phyloP scores from a whole-genome alignment of 2,113 vertebrate species.

The Ptilorrhoa leucosticta region DNA sequence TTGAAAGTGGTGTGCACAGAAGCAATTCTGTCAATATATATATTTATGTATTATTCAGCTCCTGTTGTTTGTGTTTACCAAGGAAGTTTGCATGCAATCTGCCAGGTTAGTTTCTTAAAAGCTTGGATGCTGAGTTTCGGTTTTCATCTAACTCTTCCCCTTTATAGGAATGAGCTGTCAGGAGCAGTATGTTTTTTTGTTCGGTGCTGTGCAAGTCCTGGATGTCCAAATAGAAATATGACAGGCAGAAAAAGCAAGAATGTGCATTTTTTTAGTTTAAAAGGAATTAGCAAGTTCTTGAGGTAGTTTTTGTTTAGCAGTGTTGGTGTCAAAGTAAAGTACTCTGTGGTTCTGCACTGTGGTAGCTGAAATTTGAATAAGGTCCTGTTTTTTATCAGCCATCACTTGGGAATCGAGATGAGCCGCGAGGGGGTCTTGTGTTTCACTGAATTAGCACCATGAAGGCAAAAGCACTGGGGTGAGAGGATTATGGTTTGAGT shows the following conservation, averaged over 20 bases:
- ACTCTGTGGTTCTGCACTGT: neutral
- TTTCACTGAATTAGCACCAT: neutral
- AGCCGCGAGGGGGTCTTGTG: neutral
- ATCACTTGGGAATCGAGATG: neutral
- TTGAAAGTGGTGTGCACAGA: neutral
- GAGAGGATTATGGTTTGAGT: neutral
- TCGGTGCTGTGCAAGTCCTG: neutral
- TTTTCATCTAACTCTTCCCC: neutral
- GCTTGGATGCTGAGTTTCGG: conserved; percentile 28
- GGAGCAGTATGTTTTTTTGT: neutral
- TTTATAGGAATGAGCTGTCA: neutral
- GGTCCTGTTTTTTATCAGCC: neutral
- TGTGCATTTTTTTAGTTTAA: neutral
- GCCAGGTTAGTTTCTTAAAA: conserved; percentile 27
- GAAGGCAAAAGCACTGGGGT: neutral
- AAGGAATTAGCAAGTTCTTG: neutral
- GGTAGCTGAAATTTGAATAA: neutral
- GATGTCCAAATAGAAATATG: neutral
- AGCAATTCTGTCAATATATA: neutral
- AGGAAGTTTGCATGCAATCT: conserved; percentile 1
- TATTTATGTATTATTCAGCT: conserved; percentile 47
- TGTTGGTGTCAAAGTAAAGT: neutral
- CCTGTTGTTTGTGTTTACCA: neutral
- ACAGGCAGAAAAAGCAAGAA: neutral
- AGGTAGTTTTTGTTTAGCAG: neutral